These are phyloP conservation scores for Passer montanus DNA, from an alignment of 2,113 vertebrate species.

Conservation along the genomic window DNA sequence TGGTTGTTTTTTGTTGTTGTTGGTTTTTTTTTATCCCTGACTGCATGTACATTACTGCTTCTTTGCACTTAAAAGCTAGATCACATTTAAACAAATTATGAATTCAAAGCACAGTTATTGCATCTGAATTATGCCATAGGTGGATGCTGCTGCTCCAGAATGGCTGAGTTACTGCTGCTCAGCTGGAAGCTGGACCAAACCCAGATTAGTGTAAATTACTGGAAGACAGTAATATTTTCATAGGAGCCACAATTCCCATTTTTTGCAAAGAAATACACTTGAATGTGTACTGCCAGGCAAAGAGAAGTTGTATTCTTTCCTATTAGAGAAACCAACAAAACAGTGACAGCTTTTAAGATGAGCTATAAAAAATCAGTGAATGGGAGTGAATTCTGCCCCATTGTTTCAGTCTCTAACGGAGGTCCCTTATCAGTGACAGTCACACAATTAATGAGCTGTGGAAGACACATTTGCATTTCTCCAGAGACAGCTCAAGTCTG, in stretches of 20 bases:
- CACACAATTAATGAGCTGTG: not conserved
- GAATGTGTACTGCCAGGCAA: not conserved
- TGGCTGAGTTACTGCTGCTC: not conserved
- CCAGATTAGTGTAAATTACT: not conserved
- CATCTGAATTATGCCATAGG: not conserved
- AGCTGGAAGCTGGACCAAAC: not conserved
- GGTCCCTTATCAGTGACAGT: not conserved
- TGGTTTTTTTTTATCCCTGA: not conserved
- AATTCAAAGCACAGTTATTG: not conserved
- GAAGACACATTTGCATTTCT: not conserved
- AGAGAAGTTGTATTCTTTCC: not conserved
- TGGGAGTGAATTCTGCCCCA: not conserved
- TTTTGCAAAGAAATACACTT: not conserved
- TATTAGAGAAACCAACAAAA: not conserved
- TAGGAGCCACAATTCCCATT: not conserved
- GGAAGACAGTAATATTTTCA: not conserved
- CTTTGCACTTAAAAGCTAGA: not conserved
- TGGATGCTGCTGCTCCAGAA: not conserved
- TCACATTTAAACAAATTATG: not conserved
- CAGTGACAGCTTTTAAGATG: not conserved
- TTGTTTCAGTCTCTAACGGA: not conserved
- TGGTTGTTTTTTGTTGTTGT: no score
- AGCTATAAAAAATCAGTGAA: not conserved
- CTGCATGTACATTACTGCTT: not conserved
- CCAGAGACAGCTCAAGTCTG: not conserved